Conservation (phyloP, 2,888 invertebrate species). For the Meandrusa payeni region DNA sequence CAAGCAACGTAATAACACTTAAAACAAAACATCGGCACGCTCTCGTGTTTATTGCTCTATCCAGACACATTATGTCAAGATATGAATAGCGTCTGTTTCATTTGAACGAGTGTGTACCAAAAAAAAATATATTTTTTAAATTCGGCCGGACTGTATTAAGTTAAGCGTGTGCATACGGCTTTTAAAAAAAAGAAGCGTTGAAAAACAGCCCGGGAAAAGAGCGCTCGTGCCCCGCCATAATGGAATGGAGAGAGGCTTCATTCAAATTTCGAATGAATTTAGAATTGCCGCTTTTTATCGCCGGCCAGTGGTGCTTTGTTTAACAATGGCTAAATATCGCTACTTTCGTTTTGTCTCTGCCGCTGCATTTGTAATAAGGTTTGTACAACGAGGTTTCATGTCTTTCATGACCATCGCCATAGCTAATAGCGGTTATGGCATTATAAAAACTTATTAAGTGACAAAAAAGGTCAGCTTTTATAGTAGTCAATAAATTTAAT, state of each 20-base stretch:
- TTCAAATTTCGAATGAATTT: slow-evolving; percentile 40
- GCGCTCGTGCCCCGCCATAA: slow-evolving; percentile 41
- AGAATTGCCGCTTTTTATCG: slow-evolving; percentile 28
- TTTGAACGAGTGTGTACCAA: background rate
- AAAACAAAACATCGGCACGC: slow-evolving; percentile 15
- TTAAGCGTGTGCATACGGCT: slow-evolving; percentile 32
- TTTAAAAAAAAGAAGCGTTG: slow-evolving; percentile 26
- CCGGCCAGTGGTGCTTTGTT: slow-evolving; percentile 23
- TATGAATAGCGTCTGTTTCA: slow-evolving; percentile 15
- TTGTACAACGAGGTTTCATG: background rate
- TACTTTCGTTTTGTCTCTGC: slow-evolving; percentile 11
- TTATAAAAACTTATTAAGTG: no score
- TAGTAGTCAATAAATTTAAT: no score
- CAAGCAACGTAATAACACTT: slow-evolving; percentile 12
- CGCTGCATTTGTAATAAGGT: slow-evolving; percentile 10
- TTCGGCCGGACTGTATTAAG: slow-evolving; percentile 26
- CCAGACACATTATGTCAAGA: slow-evolving; percentile 20
- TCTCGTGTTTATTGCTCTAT: slow-evolving; percentile 12
- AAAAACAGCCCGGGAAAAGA: slow-evolving; percentile 45
- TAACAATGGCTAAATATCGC: slow-evolving; percentile 9
- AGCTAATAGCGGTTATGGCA: no score
- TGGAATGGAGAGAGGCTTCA: slow-evolving; percentile 37
- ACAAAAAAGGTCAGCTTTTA: no score
- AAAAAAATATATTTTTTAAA: slow-evolving; percentile 11
- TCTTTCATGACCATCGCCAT: no score